These are phyloP conservation scores for Lucilia sericata DNA, from an alignment of 1,140 invertebrate genomes.

Conservation along the genomic window DNA sequence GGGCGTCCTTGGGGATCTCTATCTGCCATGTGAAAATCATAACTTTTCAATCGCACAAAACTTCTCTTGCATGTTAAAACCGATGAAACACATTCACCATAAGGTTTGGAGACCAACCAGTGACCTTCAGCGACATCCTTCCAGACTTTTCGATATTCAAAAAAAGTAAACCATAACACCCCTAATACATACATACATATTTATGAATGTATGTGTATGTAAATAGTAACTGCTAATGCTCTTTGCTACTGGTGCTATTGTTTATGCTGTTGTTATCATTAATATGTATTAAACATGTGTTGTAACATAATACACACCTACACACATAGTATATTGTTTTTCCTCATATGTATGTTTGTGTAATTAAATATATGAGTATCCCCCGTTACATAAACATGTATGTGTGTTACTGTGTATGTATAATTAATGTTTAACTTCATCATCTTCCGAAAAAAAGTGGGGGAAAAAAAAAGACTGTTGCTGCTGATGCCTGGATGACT, in stretches of 20 bases:
- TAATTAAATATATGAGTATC: conserved; percentile 6
- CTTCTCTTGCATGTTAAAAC: too few relatives aligned
- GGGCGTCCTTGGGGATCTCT: too few relatives aligned
- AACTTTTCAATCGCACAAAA: too few relatives aligned
- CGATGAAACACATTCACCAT: too few relatives aligned
- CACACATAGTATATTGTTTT: not conserved
- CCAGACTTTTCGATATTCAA: too few relatives aligned
- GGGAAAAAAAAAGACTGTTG: not conserved
- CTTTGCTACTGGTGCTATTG: not conserved
- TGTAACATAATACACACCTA: not conserved
- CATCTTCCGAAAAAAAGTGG: not conserved
- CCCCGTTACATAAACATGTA: not conserved
- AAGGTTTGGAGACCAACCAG: too few relatives aligned
- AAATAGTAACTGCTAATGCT: conserved; percentile 6
- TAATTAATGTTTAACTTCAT: conserved; percentile 20
- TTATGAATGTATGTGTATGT: too few relatives aligned
- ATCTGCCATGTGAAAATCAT: too few relatives aligned
- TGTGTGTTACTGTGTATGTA: not conserved
- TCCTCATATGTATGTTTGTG: not conserved
- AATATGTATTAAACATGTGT: not conserved
- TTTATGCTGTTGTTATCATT: not conserved
- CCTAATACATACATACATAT: too few relatives aligned
- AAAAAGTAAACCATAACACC: too few relatives aligned
- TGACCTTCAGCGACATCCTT: too few relatives aligned
- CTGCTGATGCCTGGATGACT: not conserved